These are phyloP conservation scores for Idaea biselata DNA, from an alignment of 2,888 invertebrate species.

Conservation along the genomic window DNA sequence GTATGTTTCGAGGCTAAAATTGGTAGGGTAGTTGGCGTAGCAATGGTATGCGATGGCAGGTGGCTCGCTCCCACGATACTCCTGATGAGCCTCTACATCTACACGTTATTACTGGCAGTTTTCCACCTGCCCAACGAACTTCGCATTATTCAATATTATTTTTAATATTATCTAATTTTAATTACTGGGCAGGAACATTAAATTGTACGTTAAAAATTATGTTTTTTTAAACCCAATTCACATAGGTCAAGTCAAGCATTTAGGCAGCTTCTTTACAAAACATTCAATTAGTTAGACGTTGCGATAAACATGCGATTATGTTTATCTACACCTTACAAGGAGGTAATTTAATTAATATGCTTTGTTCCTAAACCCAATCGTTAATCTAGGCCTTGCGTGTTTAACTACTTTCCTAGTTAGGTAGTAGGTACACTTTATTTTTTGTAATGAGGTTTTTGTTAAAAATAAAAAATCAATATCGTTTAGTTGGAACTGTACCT, in stretches of 20 bases:
- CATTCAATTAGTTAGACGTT: background rate
- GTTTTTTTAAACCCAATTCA: background rate
- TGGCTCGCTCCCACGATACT: slow-evolving; percentile 61
- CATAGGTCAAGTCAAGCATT: too few relatives aligned
- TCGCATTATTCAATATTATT: background rate
- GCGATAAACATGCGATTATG: background rate
- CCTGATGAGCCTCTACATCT: slow-evolving; percentile 34
- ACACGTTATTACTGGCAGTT: slow-evolving; percentile 57
- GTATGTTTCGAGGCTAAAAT: background rate
- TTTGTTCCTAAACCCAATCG: background rate
- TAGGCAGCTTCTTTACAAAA: background rate
- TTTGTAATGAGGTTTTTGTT: background rate
- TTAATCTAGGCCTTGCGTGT: background rate
- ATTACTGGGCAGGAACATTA: background rate
- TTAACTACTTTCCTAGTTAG: background rate
- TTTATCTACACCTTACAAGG: background rate
- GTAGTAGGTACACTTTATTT: slow-evolving; percentile 4
- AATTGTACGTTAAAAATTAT: background rate
- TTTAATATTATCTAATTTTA: background rate
- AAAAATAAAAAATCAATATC: slow-evolving; percentile 17
- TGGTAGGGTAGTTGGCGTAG: slow-evolving; percentile 6
- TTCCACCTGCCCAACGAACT: slow-evolving; percentile 53
- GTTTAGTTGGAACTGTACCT: background rate
- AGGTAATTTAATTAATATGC: background rate
- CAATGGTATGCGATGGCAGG: slow-evolving; percentile 53